Evolutionary conservation across 2,113 vertebrate species (phyloP).

Genomic region (Daboia siamensis): DNA sequence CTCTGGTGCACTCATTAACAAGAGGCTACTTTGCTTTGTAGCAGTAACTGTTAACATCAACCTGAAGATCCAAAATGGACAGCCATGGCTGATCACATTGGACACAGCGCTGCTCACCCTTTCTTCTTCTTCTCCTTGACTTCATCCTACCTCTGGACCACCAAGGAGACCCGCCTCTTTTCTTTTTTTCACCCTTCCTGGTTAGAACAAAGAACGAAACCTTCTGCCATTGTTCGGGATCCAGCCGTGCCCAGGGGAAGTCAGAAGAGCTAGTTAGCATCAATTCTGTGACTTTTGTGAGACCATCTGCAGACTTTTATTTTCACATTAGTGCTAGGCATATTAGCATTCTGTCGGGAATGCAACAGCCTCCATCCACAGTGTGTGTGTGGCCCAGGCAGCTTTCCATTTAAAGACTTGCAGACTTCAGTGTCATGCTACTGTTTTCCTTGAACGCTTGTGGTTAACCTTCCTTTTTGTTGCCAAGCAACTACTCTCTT

Average conservation of each 20-base stretch:
- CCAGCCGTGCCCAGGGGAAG: neutral
- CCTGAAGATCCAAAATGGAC: too few relatives aligned
- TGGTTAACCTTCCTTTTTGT: neutral
- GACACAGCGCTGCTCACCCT: neutral
- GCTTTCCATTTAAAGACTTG: neutral
- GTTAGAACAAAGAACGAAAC: neutral
- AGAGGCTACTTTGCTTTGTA: neutral
- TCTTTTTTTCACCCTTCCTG: too few relatives aligned
- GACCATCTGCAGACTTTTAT: neutral
- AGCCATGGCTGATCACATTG: neutral
- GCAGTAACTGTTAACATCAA: neutral
- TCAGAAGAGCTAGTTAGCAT: neutral
- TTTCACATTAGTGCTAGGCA: neutral
- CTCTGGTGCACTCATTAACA: neutral
- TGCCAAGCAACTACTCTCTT: neutral
- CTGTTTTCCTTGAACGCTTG: neutral
- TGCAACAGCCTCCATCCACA: neutral
- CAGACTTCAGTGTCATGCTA: neutral
- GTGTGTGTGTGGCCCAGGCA: neutral
- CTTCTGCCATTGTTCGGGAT: neutral
- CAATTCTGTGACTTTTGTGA: neutral
- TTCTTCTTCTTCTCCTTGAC: neutral
- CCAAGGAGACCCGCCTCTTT: neutral
- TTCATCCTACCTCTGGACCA: neutral
- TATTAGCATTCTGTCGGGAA: neutral